A percentile compares a stretch with the other conserved stretches of the same genome.
phyloP scores from a whole-genome alignment of 2,113 vertebrate genomes.

The Malurus cyaneus region DNA sequence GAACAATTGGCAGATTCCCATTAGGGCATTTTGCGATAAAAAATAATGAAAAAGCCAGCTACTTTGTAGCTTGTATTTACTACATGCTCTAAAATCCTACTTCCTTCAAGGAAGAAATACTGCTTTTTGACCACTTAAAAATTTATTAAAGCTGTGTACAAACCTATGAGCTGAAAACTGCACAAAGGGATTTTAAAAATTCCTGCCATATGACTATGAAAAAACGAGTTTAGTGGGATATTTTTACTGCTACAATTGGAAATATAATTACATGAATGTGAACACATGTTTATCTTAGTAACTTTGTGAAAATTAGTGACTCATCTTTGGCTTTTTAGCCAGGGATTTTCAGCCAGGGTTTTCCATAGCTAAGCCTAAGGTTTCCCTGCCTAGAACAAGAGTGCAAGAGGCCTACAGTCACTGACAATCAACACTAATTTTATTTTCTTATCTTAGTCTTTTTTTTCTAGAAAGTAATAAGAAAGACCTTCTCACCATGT shows the following conservation, averaged over 20 bases:
- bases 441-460: constrained; percentile 8
- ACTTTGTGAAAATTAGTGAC: constrained; percentile 51
- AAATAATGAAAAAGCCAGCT: neutral
- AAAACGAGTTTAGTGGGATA: neutral
- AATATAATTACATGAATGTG: constrained; percentile 16
- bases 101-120: neutral
- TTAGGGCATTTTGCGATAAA: neutral
- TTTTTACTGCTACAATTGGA: constrained; percentile 17
- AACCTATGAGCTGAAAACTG: neutral
- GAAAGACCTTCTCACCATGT: neutral
- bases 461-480: constrained; percentile 9
- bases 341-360: constrained; percentile 58
- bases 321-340: constrained; percentile 37
- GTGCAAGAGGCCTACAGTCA: neutral
- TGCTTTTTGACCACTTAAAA: neutral
- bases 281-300: constrained; percentile 27
- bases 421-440: neutral
- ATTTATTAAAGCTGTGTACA: neutral
- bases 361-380: constrained; percentile 36
- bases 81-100: neutral
- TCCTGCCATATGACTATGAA: neutral
- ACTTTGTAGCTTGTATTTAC: neutral
- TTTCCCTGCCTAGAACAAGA: constrained; percentile 34
- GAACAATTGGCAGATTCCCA: neutral
- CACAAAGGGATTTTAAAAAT: neutral